Conservation (phyloP, 2,113 vertebrate genomes). For the Manacus vitellinus region DNA sequence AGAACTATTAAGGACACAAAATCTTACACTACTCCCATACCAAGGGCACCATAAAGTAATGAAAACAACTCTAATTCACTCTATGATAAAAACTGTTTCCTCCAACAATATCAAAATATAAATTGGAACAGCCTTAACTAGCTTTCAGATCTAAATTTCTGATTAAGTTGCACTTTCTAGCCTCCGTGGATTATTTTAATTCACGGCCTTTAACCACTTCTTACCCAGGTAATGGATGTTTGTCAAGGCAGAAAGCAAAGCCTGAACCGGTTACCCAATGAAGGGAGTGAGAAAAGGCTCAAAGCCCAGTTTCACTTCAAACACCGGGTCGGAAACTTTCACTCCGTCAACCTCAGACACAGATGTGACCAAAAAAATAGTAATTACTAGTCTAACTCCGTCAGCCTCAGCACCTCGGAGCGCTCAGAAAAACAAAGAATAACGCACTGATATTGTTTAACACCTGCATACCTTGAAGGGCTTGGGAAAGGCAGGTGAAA, state of each 20-base stretch:
- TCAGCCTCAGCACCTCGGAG: not conserved
- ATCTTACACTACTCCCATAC: not conserved
- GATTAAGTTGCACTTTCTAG: not conserved
- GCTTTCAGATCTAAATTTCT: not conserved
- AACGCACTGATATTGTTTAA: not conserved
- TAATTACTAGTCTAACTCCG: not conserved
- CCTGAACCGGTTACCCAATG: not conserved
- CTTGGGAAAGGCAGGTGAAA: not conserved
- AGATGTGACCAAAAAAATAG: not conserved
- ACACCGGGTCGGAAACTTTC: not conserved
- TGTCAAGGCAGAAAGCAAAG: not conserved
- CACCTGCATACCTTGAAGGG: not conserved
- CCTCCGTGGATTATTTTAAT: not conserved
- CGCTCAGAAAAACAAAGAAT: not conserved
- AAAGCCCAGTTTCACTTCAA: not conserved
- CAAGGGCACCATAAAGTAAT: not conserved
- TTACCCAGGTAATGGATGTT: not conserved
- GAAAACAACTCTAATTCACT: not conserved
- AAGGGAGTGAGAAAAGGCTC: not conserved
- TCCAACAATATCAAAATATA: not conserved
- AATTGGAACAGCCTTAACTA: not conserved
- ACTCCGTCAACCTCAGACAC: not conserved
- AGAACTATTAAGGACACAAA: not conserved
- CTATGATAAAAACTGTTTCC: not conserved
- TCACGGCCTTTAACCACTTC: not conserved